These are phyloP conservation scores for Parambassis ranga DNA, from an alignment of 2,797 vertebrate species.

Conservation along the genomic window DNA sequence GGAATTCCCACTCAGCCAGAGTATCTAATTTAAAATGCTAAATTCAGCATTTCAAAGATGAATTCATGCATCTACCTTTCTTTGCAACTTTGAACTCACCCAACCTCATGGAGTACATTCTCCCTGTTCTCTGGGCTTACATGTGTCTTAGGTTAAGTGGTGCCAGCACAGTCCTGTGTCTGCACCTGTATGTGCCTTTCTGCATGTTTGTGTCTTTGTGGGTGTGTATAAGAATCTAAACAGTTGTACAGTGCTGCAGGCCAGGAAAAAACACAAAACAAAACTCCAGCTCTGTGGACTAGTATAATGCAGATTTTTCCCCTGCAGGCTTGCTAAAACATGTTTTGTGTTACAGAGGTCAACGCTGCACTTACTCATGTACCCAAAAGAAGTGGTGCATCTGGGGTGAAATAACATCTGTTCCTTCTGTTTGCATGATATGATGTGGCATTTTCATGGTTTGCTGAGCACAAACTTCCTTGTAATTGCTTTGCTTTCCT, in stretches of 20 bases:
- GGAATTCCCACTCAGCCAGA: no score
- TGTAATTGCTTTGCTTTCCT: conserved; percentile 67
- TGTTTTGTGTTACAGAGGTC: conserved; percentile 14
- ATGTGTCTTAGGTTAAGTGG: no score
- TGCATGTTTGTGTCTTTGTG: background rate
- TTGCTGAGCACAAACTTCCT: conserved; percentile 60
- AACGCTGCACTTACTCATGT: background rate
- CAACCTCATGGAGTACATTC: no score
- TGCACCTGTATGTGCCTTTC: background rate
- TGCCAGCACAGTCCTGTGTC: no score
- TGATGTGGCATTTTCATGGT: conserved; percentile 64
- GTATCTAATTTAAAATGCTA: no score
- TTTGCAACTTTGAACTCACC: no score
- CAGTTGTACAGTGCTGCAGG: conserved; percentile 4
- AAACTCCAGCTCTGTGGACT: background rate
- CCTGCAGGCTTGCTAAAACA: conserved; percentile 9
- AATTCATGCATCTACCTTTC: no score
- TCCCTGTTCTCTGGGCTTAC: no score
- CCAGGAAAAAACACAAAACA: no score
- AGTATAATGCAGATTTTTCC: background rate
- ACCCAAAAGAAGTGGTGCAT: conserved; percentile 36
- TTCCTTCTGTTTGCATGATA: conserved; percentile 59
- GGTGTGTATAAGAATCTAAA: background rate
- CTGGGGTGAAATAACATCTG: conserved; percentile 50
- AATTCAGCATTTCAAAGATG: no score